Conservation (phyloP, 2,797 vertebrate species). For the Pipistrellus kuhlii region DNA sequence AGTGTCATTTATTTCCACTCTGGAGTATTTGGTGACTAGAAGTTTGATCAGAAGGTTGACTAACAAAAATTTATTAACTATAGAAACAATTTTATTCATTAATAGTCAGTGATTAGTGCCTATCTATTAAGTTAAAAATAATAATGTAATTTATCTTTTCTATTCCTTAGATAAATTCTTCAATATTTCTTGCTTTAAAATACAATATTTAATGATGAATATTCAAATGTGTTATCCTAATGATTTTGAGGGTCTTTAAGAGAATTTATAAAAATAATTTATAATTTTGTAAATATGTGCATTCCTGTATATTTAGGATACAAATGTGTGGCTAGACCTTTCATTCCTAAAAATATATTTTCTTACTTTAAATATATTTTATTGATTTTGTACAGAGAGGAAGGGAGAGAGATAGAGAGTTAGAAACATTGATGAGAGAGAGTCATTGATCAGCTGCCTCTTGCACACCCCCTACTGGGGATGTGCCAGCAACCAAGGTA, state of each 20-base stretch:
- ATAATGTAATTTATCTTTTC: not conserved
- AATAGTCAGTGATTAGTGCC: not conserved
- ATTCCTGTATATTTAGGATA: not conserved
- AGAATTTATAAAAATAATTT: constrained; percentile 44
- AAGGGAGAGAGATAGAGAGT: too few species aligned
- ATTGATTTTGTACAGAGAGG: too few species aligned
- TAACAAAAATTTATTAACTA: constrained; percentile 1
- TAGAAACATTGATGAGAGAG: too few species aligned
- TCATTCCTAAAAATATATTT: constrained; percentile 31
- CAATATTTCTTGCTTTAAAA: not conserved
- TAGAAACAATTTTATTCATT: constrained; percentile 13
- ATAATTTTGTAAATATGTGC: not conserved
- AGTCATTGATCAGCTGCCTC: too few species aligned
- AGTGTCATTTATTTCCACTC: not conserved
- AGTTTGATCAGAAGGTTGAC: constrained; percentile 1
- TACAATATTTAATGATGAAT: not conserved
- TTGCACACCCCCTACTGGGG: too few species aligned
- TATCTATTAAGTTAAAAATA: not conserved
- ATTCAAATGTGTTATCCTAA: not conserved
- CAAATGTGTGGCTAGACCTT: not conserved
- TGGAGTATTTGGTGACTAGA: constrained; percentile 34
- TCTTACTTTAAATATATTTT: too few species aligned
- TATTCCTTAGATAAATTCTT: constrained; percentile 26
- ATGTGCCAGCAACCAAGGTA: too few species aligned
- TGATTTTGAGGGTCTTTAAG: not conserved